Percentiles rank a stretch among this genome's conserved stretches.
phyloP scores from a whole-genome alignment of 2,797 vertebrate species.

The Rhodeus uyekii region DNA sequence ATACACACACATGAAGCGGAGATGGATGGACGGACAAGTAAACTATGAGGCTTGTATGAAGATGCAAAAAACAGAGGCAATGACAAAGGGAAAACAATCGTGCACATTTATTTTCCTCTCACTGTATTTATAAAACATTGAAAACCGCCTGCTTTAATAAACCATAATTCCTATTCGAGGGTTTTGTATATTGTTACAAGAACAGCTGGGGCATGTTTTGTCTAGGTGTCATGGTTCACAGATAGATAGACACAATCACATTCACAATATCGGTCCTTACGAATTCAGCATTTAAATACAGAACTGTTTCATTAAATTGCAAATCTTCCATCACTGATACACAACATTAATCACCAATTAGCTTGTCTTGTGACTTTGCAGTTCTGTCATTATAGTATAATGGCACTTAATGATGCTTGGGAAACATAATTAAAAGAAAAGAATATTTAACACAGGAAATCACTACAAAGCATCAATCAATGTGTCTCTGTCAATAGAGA shows the following conservation, averaged over 20 bases:
- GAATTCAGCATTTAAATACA: constrained; percentile 92
- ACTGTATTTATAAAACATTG: constrained; percentile 84
- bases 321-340: constrained; percentile 94
- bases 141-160: constrained; percentile 90
- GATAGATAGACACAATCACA: neutral
- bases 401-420: constrained; percentile 98
- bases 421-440: constrained; percentile 84
- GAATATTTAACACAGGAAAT: constrained; percentile 80
- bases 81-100: constrained; percentile 72
- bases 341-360: constrained; percentile 99
- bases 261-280: constrained; percentile 54
- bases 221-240: neutral
- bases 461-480: constrained; percentile 80
- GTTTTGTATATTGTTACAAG: constrained; percentile 83
- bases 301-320: constrained; percentile 91
- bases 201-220: constrained; percentile 42
- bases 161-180: constrained; percentile 90
- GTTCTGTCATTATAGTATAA: constrained; percentile 96
- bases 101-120: constrained; percentile 85
- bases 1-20: constrained; percentile 6
- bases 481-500: constrained; percentile 75
- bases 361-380: constrained; percentile 92
- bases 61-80: constrained; percentile 53
- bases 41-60: constrained; percentile 26
- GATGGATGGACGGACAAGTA: constrained; percentile 37